These are phyloP conservation scores for Tetragonisca angustula DNA, from an alignment of 2,888 invertebrate genomes.

Conservation along the genomic window DNA sequence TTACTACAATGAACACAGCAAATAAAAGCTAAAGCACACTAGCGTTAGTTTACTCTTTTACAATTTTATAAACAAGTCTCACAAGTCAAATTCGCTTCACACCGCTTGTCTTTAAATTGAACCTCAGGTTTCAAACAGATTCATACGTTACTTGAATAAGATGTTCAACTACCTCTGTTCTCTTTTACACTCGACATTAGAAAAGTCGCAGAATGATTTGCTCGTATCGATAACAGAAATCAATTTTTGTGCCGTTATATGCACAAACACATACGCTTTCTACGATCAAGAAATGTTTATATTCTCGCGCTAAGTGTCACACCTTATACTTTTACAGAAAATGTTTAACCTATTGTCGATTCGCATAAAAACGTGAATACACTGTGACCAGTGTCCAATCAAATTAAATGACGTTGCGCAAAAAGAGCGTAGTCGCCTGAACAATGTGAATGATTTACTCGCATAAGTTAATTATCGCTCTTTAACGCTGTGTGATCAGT, in stretches of 20 bases:
- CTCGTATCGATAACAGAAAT: conserved; percentile 29
- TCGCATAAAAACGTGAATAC: conserved; percentile 62
- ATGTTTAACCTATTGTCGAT: conserved; percentile 65
- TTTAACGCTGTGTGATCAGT: conserved; percentile 61
- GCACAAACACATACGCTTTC: conserved; percentile 44
- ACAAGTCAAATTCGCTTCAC: neutral
- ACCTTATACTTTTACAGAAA: conserved; percentile 82
- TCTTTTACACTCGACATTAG: conserved; percentile 70
- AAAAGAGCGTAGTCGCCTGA: conserved; percentile 65
- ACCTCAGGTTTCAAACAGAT: neutral
- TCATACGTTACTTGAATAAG: neutral
- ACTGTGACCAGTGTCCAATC: conserved; percentile 59
- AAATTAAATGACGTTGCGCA: conserved; percentile 64
- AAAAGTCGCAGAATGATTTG: conserved; percentile 56
- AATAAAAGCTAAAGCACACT: too few relatives aligned
- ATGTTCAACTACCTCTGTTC: conserved; percentile 66
- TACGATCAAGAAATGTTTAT: conserved; percentile 36
- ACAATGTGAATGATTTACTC: conserved; percentile 64
- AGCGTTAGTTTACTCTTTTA: neutral
- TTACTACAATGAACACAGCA: too few relatives aligned
- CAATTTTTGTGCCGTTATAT: conserved; percentile 29
- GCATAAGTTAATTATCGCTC: conserved; percentile 66
- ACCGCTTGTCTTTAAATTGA: neutral
- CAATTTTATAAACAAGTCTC: neutral
- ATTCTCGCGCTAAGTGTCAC: conserved; percentile 76